A percentile compares a stretch with the other conserved stretches of the same genome.
phyloP scores from a whole-genome alignment of 2,888 invertebrate species.

The Seladonia tumulorum region DNA sequence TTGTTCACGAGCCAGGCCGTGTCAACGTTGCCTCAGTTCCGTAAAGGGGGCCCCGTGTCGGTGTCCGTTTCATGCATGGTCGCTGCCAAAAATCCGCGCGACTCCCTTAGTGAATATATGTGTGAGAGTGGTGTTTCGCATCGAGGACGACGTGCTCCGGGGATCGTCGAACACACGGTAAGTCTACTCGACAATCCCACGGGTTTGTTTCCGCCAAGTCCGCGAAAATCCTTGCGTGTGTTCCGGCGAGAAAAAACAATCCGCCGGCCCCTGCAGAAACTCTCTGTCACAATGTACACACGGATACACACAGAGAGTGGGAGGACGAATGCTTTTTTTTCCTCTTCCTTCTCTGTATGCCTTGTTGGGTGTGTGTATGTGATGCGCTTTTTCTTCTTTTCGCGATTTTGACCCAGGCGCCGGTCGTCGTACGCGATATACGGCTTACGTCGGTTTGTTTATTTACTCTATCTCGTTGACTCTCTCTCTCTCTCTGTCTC shows the following conservation, averaged over 20 bases:
- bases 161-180: constrained; percentile 78
- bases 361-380: background rate
- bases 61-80: constrained; percentile 81
- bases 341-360: background rate
- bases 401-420: background rate
- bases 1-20: constrained; percentile 82
- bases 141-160: constrained; percentile 75
- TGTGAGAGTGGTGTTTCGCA: constrained; percentile 77
- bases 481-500: background rate
- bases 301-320: background rate
- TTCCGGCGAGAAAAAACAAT: constrained; percentile 39
- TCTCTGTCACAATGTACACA: background rate
- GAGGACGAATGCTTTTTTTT: background rate
- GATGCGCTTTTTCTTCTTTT: constrained; percentile 20
- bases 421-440: background rate
- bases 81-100: constrained; percentile 77
- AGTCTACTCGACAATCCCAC: constrained; percentile 58
- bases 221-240: constrained; percentile 19
- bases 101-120: constrained; percentile 76
- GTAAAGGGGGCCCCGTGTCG: constrained; percentile 83
- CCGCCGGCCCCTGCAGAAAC: constrained; percentile 62
- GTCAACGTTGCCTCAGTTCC: constrained; percentile 83
- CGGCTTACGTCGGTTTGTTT: constrained; percentile 24
- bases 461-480: background rate
- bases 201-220: constrained; percentile 18